Evolutionary conservation across 2,797 vertebrate species (phyloP), one percentile per base, ranked within the genome.

Genomic region (Danio choprae): DNA sequence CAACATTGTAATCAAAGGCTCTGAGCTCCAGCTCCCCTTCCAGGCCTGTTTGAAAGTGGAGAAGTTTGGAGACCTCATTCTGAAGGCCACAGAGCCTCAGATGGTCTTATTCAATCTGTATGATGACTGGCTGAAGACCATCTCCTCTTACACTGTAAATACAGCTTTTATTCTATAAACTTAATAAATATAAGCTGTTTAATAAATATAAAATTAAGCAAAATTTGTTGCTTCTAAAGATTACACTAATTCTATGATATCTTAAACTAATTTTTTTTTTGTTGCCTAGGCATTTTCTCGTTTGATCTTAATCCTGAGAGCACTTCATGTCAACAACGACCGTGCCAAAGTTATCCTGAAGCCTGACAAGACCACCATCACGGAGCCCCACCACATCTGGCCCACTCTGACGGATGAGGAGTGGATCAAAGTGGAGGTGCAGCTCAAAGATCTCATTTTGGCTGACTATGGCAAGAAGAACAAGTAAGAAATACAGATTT

Each of bases 101-200:
- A 99, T 99, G 98, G 98, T 99, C 81, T 94, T 99, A 50, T 99
- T 99, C 92, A 99, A 99, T 85, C 95, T 99, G 22, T 99, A 99
- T 0, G 98, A 99, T 4, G 98, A 99, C 91, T 99, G 98, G 98
- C 95, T 99, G 79, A 99, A 99, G 95, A 99, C 98, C 56, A 99
- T 99, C 88, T 99, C 98, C 7, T 99, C 98, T 36, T 99, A 99
- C 90, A 99, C 98, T 60, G 98, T 99, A 87, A 93, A 94, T 90
- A 63, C 9, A 43, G 9, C 20, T 70, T 6, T 63, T 36, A 41
- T 16, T 2, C 13, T 43, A 41, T 13, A 0, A 68, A 29, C 29
- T 29, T 29, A 29, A 29, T 29, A 29, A 29, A 29, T 29, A 1
- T 29, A 29, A 29, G 29, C 29, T 29, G 29, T 29, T 29, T 3